phyloP scores from a whole-genome alignment of 2,888 invertebrate genomes.

The Deilephila porcellus region DNA sequence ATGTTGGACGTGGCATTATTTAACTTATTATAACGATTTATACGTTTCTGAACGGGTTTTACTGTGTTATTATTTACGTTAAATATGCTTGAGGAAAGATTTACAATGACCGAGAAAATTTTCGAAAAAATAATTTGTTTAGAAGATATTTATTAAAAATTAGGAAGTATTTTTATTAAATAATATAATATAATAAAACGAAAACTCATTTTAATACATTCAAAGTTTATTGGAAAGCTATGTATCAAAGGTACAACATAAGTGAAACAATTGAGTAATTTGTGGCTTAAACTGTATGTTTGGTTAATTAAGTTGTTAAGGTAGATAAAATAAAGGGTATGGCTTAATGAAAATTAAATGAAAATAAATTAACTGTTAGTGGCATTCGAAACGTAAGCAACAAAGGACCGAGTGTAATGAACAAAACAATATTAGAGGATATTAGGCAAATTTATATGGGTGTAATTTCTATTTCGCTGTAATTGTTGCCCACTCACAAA shows the following conservation, averaged over 20 bases:
- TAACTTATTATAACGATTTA: slow-evolving; percentile 31
- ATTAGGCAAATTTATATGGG: slow-evolving; percentile 64
- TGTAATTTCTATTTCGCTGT: slow-evolving; percentile 65
- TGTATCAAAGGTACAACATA: neutral
- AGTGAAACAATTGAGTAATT: slow-evolving; percentile 1
- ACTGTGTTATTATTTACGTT: neutral
- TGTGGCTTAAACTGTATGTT: neutral
- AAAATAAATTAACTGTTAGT: slow-evolving; percentile 61
- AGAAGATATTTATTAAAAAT: no score
- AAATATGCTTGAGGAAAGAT: no score
- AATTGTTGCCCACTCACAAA: slow-evolving; percentile 56
- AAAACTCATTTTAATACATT: no score
- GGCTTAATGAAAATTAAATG: slow-evolving; percentile 50
- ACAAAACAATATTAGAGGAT: slow-evolving; percentile 64
- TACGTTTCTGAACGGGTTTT: slow-evolving; percentile 12
- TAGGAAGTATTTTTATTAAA: no score
- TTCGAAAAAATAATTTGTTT: no score
- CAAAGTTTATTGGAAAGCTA: no score
- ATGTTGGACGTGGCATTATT: slow-evolving; percentile 50
- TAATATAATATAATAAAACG: no score
- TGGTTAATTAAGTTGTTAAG: slow-evolving; percentile 19
- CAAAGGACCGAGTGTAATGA: slow-evolving; percentile 59
- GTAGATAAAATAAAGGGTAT: slow-evolving; percentile 22
- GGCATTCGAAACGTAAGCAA: slow-evolving; percentile 56
- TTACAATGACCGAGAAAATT: no score